Evolutionary conservation across 2,113 vertebrate genomes (phyloP).

Genomic region (Fulmarus glacialis): DNA sequence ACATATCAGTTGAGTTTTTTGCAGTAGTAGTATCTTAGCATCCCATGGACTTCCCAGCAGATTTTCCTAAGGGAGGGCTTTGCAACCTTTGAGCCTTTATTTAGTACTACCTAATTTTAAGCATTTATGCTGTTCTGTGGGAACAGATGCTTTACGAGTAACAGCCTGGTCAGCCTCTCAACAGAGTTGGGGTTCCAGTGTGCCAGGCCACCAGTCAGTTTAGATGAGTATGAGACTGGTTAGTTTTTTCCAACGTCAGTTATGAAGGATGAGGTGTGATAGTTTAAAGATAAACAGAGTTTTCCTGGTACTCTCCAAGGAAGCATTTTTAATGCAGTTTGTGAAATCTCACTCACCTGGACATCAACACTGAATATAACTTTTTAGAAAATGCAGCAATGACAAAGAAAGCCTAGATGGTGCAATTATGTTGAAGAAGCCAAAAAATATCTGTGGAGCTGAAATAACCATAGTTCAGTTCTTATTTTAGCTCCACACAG

Average conservation of each 20-base stretch:
- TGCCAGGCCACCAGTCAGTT: neutral
- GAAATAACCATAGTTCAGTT: neutral
- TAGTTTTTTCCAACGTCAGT: neutral
- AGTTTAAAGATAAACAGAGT: neutral
- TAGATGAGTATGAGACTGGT: neutral
- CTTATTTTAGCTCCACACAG: neutral
- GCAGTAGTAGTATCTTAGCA: neutral
- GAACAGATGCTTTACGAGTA: neutral
- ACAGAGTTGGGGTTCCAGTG: neutral
- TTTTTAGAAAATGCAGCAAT: neutral
- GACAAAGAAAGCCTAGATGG: neutral
- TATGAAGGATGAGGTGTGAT: neutral
- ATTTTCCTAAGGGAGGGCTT: neutral
- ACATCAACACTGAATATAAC: neutral
- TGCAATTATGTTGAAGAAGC: neutral
- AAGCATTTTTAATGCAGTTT: neutral
- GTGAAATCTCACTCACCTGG: neutral
- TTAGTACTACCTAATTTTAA: neutral
- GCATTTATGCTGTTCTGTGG: neutral
- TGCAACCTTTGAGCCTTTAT: neutral
- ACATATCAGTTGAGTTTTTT: neutral
- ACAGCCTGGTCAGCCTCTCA: neutral
- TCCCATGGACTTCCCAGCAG: neutral
- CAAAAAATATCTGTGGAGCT: neutral
- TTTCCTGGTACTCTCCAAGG: neutral